phyloP scores from a whole-genome alignment of 2,113 vertebrate species.

The Nothoprocta pentlandii region DNA sequence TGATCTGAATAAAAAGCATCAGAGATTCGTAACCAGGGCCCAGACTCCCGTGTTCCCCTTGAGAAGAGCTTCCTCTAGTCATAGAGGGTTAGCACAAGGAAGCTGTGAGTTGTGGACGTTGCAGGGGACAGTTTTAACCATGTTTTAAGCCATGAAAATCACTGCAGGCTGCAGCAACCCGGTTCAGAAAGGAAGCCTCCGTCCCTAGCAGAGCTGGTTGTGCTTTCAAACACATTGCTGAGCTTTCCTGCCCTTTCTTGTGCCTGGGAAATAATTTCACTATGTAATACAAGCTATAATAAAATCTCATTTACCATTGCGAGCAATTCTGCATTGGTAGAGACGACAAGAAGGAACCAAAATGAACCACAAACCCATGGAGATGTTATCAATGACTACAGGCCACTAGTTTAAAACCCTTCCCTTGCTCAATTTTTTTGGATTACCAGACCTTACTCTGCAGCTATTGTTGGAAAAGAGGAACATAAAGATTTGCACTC shows the following conservation, averaged over 20 bases:
- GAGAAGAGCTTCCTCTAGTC: not conserved
- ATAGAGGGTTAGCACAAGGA: not conserved
- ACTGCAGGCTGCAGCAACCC: not conserved
- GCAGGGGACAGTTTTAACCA: not conserved
- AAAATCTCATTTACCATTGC: not conserved
- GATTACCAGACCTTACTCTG: not conserved
- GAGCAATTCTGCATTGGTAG: not conserved
- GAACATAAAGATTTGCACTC: not conserved
- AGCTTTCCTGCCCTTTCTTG: not conserved
- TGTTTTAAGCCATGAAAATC: not conserved
- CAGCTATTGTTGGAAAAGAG: not conserved
- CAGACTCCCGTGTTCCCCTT: not conserved
- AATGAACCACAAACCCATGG: not conserved
- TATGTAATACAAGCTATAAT: fast-evolving
- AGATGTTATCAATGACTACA: not conserved
- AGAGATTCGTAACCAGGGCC: not conserved
- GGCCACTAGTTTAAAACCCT: not conserved
- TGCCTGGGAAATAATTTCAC: not conserved
- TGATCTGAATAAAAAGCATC: not conserved
- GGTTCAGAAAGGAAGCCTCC: not conserved
- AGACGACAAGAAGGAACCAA: not conserved
- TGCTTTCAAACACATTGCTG: not conserved
- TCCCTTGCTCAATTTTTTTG: not conserved
- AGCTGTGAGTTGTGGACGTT: not conserved
- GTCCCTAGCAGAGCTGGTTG: not conserved